Percentiles rank a stretch among this genome's conserved stretches.
phyloP scores from a whole-genome alignment of 2,797 vertebrate genomes.

The Pipistrellus nathusii region DNA sequence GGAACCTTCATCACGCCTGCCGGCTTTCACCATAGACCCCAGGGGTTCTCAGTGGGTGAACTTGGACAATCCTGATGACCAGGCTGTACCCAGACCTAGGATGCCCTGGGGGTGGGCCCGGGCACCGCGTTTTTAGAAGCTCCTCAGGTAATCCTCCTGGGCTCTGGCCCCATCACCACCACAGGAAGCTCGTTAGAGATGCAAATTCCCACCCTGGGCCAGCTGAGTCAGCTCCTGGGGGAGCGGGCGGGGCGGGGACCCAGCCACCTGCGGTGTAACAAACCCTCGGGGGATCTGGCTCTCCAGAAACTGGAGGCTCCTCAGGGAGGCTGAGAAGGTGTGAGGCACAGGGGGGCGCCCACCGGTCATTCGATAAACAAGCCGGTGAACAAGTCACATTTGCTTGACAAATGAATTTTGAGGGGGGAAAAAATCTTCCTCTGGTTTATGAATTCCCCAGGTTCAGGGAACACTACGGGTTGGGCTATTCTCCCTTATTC shows the following conservation, averaged over 20 bases:
- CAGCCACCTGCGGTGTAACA: background rate
- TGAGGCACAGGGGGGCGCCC: background rate
- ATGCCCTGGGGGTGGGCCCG: background rate
- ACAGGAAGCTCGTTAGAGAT: background rate
- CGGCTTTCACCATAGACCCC: too few relatives aligned
- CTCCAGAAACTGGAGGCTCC: background rate
- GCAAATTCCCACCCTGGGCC: background rate
- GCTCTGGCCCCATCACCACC: background rate
- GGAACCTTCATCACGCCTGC: background rate
- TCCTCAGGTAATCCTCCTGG: background rate
- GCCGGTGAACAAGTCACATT: background rate
- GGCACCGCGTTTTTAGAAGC: background rate
- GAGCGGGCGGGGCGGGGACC: background rate
- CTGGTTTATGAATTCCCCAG: background rate
- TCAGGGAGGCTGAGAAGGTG: background rate
- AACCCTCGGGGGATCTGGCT: background rate
- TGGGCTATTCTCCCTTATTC: background rate
- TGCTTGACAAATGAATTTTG: background rate
- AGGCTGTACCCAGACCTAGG: background rate
- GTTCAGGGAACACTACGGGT: background rate
- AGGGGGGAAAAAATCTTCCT: background rate
- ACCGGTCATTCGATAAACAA: background rate
- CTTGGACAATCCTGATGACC: background rate
- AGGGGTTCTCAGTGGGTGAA: background rate
- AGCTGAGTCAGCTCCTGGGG: conserved; percentile 19